Conservation (phyloP, 1,140 invertebrate species). For the Copidosoma floridanum region DNA sequence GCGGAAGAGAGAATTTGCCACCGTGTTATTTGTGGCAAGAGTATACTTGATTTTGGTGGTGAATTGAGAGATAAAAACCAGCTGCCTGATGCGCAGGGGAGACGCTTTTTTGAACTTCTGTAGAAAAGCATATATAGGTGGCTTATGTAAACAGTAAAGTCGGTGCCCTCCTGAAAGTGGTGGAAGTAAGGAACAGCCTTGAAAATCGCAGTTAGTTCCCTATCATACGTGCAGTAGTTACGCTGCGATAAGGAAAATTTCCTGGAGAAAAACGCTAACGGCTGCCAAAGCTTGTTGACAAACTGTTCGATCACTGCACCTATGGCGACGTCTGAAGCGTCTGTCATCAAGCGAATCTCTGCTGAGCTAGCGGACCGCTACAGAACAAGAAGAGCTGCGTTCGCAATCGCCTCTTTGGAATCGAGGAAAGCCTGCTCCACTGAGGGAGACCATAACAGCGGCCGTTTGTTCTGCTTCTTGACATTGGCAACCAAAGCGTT, state of each 20-base stretch:
- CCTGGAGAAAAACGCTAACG: slow-evolving; percentile 46
- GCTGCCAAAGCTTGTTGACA: slow-evolving; percentile 29
- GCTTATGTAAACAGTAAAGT: no score
- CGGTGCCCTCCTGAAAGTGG: slow-evolving; percentile 37
- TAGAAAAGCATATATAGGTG: slow-evolving; percentile 22
- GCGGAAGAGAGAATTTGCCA: slow-evolving; percentile 40
- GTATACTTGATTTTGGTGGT: slow-evolving; percentile 44
- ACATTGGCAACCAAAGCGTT: slow-evolving; percentile 25
- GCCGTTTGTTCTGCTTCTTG: slow-evolving; percentile 31
- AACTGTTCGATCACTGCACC: slow-evolving; percentile 35
- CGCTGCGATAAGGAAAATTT: slow-evolving; percentile 37
- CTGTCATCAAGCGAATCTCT: slow-evolving; percentile 17
- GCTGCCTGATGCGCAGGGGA: slow-evolving; percentile 36
- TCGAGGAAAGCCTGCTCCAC: slow-evolving; percentile 23
- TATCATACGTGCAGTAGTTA: slow-evolving; percentile 41
- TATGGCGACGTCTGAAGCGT: slow-evolving; percentile 27
- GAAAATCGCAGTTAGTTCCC: slow-evolving; percentile 38
- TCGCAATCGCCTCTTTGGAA: slow-evolving; percentile 22
- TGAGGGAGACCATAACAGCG: slow-evolving; percentile 27
- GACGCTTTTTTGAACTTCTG: slow-evolving; percentile 36
- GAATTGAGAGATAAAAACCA: slow-evolving; percentile 44
- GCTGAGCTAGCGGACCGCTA: neutral
- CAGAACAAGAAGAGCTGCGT: slow-evolving; percentile 37
- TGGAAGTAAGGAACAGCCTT: slow-evolving; percentile 37
- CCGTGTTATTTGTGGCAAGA: slow-evolving; percentile 38